Conservation (phyloP, 2,113 vertebrate species). For the cattle (Bos taurus) region DNA sequence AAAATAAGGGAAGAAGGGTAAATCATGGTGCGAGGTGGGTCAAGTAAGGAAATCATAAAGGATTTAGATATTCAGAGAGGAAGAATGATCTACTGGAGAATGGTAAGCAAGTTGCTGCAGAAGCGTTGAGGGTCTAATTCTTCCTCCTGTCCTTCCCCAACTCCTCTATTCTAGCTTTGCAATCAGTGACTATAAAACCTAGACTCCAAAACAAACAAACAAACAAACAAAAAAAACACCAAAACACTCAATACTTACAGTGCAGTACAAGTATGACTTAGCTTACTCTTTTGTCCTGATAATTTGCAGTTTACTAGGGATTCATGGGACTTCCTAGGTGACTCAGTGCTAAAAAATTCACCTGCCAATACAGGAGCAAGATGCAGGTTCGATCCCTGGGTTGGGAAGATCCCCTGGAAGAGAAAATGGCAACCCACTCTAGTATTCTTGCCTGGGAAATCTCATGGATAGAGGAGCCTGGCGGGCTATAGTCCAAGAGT, state of each 20-base stretch:
- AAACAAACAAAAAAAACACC: neutral
- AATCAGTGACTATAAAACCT: neutral
- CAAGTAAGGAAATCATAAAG: neutral
- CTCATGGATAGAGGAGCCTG: neutral
- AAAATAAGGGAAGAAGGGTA: neutral
- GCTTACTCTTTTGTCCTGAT: neutral
- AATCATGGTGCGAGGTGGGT: fast-evolving
- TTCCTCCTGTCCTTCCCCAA: neutral
- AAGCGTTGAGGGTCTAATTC: neutral
- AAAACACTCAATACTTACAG: neutral
- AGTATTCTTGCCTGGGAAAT: neutral
- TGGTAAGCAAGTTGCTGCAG: neutral
- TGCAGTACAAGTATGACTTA: neutral
- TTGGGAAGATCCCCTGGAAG: neutral
- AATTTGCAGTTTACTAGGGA: neutral
- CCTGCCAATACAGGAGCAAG: neutral
- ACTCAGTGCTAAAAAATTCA: neutral
- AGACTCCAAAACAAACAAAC: neutral
- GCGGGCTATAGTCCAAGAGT: neutral
- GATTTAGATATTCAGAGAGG: neutral
- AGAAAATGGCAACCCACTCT: neutral
- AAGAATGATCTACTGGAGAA: neutral
- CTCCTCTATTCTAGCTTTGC: neutral
- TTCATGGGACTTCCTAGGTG: neutral
- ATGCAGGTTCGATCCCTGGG: fast-evolving